Conservation (phyloP, 2,888 invertebrate genomes). For the Heliconius charithonia region DNA sequence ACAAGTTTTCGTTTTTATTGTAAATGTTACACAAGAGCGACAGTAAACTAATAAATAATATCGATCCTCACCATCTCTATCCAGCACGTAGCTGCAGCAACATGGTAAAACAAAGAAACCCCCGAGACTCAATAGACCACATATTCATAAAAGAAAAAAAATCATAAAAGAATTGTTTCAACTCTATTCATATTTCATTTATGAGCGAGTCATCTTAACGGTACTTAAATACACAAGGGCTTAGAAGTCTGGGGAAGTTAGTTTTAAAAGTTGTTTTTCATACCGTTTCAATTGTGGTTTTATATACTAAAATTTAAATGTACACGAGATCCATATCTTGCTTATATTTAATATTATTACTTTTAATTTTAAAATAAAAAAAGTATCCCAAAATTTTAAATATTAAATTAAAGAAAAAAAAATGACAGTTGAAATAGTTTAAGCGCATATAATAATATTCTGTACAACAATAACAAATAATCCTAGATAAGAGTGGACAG, state of each 20-base stretch:
- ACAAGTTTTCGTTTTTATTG: background rate
- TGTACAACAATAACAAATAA: slow-evolving; percentile 32
- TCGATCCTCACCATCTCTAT: background rate
- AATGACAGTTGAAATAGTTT: too few relatives aligned
- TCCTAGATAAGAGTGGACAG: slow-evolving; percentile 46
- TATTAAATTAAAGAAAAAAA: background rate
- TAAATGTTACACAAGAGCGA: slow-evolving; percentile 3
- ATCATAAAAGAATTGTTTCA: slow-evolving; percentile 18
- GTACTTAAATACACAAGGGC: slow-evolving; percentile 32
- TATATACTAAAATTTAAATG: background rate
- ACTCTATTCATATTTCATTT: slow-evolving; percentile 23
- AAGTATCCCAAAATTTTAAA: background rate
- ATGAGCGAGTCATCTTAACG: slow-evolving; percentile 26
- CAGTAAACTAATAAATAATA: slow-evolving; percentile 3
- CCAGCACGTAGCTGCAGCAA: background rate
- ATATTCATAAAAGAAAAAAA: slow-evolving; percentile 16
- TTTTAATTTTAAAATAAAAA: background rate
- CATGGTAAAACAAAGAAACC: slow-evolving; percentile 19
- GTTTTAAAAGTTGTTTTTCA: slow-evolving; percentile 3
- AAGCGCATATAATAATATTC: too few relatives aligned
- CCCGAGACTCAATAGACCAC: slow-evolving; percentile 14
- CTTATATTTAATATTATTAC: background rate
- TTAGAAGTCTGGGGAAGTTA: slow-evolving; percentile 17
- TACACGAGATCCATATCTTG: background rate
- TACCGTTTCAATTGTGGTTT: slow-evolving; percentile 30